Evolutionary conservation across 2,797 vertebrate species (phyloP).

Genomic region (Novumbra hubbsi): DNA sequence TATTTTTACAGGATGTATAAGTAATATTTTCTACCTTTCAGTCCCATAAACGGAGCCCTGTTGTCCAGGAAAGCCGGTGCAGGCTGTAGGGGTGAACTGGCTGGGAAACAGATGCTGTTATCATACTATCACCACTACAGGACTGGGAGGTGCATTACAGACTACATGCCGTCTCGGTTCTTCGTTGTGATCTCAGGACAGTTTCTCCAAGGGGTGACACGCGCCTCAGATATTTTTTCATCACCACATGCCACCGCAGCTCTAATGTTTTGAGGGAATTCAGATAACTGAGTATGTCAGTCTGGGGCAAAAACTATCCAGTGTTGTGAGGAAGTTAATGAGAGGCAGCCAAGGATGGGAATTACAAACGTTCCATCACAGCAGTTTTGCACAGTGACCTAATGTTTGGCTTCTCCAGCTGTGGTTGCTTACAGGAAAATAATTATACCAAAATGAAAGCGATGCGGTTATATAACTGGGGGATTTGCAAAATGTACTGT

Average conservation of each 20-base stretch:
- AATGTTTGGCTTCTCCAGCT: background rate
- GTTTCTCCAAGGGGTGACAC: conserved; percentile 53
- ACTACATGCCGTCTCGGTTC: conserved; percentile 72
- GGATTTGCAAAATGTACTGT: conserved; percentile 14
- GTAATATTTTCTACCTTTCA: conserved; percentile 59
- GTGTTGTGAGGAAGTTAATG: conserved; percentile 38
- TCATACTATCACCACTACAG: conserved; percentile 74
- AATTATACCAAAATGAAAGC: background rate
- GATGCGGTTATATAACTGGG: background rate
- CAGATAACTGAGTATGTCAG: conserved; percentile 34
- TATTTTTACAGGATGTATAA: conserved; percentile 39
- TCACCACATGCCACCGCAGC: conserved; percentile 54
- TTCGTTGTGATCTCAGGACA: conserved; percentile 33
- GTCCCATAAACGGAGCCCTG: conserved; percentile 61
- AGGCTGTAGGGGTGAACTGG: conserved; percentile 50
- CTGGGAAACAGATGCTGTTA: conserved; percentile 68
- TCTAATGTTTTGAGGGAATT: conserved; percentile 45
- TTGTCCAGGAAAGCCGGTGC: conserved; percentile 43
- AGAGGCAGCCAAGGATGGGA: background rate
- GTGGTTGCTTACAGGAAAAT: background rate
- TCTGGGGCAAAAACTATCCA: conserved; percentile 25
- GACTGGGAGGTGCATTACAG: conserved; percentile 45
- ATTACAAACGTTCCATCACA: background rate
- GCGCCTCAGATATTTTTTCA: conserved; percentile 62
- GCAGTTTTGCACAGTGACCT: background rate